phyloP scores from a whole-genome alignment of 35 echinoderm and acorn worm species.

The Hemicentrotus pulcherrimus region DNA sequence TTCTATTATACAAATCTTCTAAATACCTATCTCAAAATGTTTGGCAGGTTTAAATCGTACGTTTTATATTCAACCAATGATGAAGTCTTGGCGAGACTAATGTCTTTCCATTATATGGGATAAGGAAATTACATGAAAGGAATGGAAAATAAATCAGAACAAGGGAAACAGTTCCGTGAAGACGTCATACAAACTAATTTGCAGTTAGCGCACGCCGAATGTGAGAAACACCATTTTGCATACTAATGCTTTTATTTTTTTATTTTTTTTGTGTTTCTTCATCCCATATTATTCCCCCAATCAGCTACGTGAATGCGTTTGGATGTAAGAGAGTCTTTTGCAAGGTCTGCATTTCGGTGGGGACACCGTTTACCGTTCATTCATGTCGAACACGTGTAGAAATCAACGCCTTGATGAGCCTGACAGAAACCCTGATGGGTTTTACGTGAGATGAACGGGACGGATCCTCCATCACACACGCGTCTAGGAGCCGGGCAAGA shows the following conservation, averaged over 20 bases:
- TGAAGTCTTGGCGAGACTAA: background rate
- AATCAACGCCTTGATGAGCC: background rate
- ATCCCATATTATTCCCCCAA: background rate
- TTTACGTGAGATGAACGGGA: background rate
- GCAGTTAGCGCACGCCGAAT: background rate
- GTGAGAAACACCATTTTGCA: background rate
- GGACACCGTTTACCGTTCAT: background rate
- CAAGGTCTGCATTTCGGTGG: background rate
- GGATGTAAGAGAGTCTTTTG: background rate
- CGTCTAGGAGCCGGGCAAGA: background rate
- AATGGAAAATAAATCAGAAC: background rate
- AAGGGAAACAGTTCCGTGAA: background rate
- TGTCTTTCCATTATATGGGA: background rate
- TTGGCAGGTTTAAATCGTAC: background rate
- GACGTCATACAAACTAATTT: background rate
- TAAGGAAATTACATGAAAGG: background rate
- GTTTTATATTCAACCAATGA: background rate
- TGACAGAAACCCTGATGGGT: background rate
- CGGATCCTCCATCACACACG: background rate
- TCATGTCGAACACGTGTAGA: constrained; percentile 33
- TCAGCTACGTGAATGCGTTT: background rate
- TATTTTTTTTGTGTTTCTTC: background rate
- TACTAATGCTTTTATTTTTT: background rate
- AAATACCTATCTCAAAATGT: background rate
- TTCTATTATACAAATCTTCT: background rate